Base-by-base conservation (phyloP, 2,888 invertebrate species). In the Thera obeliscata region DNA sequence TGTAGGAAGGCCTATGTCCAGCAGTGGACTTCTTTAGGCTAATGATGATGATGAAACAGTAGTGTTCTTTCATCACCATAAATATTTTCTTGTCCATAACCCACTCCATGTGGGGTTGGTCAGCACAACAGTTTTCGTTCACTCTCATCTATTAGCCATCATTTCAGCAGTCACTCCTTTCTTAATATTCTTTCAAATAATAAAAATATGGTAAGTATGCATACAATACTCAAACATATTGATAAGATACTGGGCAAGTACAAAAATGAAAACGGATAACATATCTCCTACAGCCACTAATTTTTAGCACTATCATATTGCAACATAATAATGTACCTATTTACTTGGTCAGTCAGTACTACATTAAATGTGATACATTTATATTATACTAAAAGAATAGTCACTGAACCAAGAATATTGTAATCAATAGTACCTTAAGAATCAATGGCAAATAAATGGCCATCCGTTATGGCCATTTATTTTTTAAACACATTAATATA, bases 221-320 rank as follows among this genome's bases (percentile, higher is more conserved):
- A 12, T 12, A 36, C 36, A 48, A 5, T 33, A 61, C 62, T 67
- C 9, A 49, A 66, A 75, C 72, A 56, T 66, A 35, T 61, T 76
- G 82, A 83, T 82, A 81, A 81, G 78, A 81, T 81, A 73, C 61
- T 71, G 73, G 64, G 56, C 68, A 66, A 74, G 67, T 73, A 69
- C 72, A 69, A 66, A 76, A 66, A 61, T 60, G 56, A 67, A 64
- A 67, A 63, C 65, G 75, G 80, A 81, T 81, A 78, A 78, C 78
- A 78, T 81, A 80, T 64, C 56, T 62, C 46, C 36, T 43, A 57
- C 67, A 67, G 58, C 64, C 71, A 73, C 70, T 71, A 72, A 75
- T 74, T 74, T 70, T 52, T 60, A 73, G 55, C 56, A 48, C 63
- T 68, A 68, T 71, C 71, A 63, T 61, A 43, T 50, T 56, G 59